Evolutionary conservation across 2,797 vertebrate genomes (phyloP), one percentile per base, ranked within the genome.

Genomic region (Manis crassicaudata): DNA sequence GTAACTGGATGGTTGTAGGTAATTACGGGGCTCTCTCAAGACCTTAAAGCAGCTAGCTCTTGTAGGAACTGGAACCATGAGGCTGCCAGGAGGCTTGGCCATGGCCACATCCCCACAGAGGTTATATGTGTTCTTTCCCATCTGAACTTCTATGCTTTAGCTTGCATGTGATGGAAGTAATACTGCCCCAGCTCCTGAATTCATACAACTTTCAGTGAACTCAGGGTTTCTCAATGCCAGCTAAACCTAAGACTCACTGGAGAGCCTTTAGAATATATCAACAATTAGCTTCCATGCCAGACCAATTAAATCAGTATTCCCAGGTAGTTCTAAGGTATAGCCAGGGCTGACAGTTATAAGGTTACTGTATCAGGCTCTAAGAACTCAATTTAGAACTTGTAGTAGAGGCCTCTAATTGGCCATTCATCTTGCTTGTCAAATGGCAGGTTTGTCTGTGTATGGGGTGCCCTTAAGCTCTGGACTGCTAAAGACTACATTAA

Each of bases 381-480:
- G 60, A 83, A 83, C 35, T 29, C 77, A 83, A 35, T 37, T 95
- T 95, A 63, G 86, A 92, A 88, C 79, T 46, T 77, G 18, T 25
- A 70, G 70, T n/a, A 37, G 37, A 56, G 62, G 37, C 7, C 54
- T 70, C 54, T 54, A 70, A 46, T 11, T 63, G 70, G n/a, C 17
- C 54, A 54, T 25, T 92, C 62, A 68, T 62, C 54, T 84, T 46
- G 70, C 35, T 56, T 62, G 54, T 83, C 84, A 83, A 82, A 83
- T 10, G 76, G 32, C n/a, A 92, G 62, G 17, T 82, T 56, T 25
- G 56, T 43, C 56, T 77, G 40, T 18, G 27, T 17, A 70, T 76
- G 10, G 37, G 63, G 35, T 76, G 23, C 40, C 35, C 27, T 63
- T 84, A 60, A 82, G 25, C 35, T 73, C 67, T 17, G n/a, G 58